Evolutionary conservation across 2,113 vertebrate species (phyloP).

Genomic region (Helogale parvula): DNA sequence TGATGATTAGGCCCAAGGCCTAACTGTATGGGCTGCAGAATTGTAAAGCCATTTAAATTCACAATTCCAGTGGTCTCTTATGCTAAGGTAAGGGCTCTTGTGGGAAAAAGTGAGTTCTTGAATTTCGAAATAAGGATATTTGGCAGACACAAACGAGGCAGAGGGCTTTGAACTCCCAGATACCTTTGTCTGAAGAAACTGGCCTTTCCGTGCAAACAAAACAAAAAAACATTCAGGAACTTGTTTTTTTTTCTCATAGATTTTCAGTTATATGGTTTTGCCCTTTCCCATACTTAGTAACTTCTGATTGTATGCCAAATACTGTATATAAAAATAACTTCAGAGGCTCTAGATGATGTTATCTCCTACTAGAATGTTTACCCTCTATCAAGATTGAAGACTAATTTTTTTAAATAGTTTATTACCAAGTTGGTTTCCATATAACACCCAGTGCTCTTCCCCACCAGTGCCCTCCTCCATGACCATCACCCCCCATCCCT

Average conservation of each 20-base stretch:
- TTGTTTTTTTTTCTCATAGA: not conserved
- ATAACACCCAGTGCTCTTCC: too few species aligned
- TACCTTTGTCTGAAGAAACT: not conserved
- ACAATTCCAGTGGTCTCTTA: not conserved
- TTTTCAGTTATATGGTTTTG: not conserved
- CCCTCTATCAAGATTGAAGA: not conserved
- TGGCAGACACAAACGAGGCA: not conserved
- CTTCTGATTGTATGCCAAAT: not conserved
- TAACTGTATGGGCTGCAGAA: not conserved
- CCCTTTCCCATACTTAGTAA: not conserved
- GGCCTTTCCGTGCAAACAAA: not conserved
- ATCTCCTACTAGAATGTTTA: not conserved
- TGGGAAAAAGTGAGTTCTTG: not conserved
- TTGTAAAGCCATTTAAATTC: not conserved
- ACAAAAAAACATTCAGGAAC: not conserved
- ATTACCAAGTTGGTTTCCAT: too few species aligned
- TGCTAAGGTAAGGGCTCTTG: slow-evolving; percentile 28
- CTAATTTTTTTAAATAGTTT: too few species aligned
- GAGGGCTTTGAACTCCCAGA: not conserved
- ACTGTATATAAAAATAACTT: not conserved
- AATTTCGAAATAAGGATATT: not conserved
- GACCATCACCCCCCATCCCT: too few species aligned
- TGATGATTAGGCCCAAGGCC: slow-evolving; percentile 13
- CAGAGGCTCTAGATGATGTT: not conserved
- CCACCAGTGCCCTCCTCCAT: too few species aligned